Percentiles rank a stretch among this genome's conserved stretches.
phyloP scores from a whole-genome alignment of 2,888 invertebrate species.

The Synergus umbraculus region DNA sequence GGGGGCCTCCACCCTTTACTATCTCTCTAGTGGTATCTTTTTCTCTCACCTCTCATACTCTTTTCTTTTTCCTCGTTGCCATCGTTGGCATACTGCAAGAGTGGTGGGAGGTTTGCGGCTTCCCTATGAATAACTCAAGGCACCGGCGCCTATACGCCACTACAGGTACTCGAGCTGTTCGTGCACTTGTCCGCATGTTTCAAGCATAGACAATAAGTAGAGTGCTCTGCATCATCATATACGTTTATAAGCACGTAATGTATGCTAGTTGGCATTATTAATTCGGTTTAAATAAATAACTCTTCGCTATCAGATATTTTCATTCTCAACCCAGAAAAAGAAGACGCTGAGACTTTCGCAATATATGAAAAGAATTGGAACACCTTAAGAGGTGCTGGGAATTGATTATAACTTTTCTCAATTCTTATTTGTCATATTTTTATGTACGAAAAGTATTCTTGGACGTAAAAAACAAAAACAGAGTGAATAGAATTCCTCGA shows the following conservation, averaged over 20 bases:
- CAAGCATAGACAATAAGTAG: neutral
- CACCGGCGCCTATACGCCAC: slow-evolving; percentile 3
- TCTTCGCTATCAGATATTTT: too few species aligned
- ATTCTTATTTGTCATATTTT: too few species aligned
- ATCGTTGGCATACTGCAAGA: slow-evolving; percentile 15
- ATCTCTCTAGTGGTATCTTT: neutral
- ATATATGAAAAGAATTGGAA: too few species aligned
- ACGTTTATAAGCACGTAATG: slow-evolving; percentile 21
- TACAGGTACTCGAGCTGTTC: slow-evolving; percentile 24
- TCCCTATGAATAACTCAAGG: slow-evolving; percentile 30
- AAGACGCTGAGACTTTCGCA: too few species aligned
- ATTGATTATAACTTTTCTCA: too few species aligned
- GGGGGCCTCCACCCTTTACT: slow-evolving; percentile 11
- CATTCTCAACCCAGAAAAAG: too few species aligned
- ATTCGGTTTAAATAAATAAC: too few species aligned
- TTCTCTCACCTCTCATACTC: slow-evolving; percentile 28
- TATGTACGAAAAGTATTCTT: too few species aligned
- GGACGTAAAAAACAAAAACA: too few species aligned
- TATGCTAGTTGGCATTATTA: neutral
- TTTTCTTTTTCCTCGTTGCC: slow-evolving; percentile 22
- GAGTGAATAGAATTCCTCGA: too few species aligned
- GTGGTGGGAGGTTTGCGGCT: slow-evolving; percentile 37
- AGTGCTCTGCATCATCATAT: slow-evolving; percentile 10
- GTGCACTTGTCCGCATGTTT: slow-evolving; percentile 7
- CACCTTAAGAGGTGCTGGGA: too few species aligned